A percentile compares a stretch with the other conserved stretches of the same genome.
Evolutionary conservation across 2,797 vertebrate species (phyloP).

Genomic region (Ptychobarbus kaznakovi): DNA sequence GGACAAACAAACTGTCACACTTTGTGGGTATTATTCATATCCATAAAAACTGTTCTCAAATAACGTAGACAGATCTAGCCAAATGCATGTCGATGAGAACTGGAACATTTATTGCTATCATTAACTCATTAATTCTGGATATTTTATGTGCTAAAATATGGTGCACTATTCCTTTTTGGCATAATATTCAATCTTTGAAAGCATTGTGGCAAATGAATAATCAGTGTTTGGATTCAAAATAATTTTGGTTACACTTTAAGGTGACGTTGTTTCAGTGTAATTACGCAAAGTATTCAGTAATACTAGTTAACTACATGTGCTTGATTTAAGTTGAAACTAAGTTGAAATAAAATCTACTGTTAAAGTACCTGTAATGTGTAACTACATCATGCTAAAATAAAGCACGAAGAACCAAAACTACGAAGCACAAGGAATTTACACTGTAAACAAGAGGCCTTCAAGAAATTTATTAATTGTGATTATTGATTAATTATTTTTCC

Average conservation of each 20-base stretch:
- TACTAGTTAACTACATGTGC: not conserved
- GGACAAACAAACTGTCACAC: conserved; percentile 75
- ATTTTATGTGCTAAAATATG: not conserved
- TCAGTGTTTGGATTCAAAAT: not conserved
- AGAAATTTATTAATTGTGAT: not conserved
- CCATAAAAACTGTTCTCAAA: conserved; percentile 68
- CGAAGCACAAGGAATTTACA: not conserved
- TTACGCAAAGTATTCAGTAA: not conserved
- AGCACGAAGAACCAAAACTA: not conserved
- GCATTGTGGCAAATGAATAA: not conserved
- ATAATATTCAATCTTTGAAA: not conserved
- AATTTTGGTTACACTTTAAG: not conserved
- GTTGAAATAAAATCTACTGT: not conserved
- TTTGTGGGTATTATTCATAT: conserved; percentile 72
- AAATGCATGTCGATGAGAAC: conserved; percentile 64
- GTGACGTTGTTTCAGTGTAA: not conserved
- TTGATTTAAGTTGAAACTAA: not conserved
- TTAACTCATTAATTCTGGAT: not conserved
- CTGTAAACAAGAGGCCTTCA: not conserved
- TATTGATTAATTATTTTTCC: not conserved
- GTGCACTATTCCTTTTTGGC: not conserved
- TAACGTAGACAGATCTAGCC: conserved; percentile 73
- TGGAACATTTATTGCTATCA: conserved; percentile 44
- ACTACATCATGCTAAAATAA: not conserved
- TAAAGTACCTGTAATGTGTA: not conserved